A percentile compares a stretch with the other conserved stretches of the same genome.
Conservation (phyloP, 2,113 vertebrate species). For the Anguilla rostrata region DNA sequence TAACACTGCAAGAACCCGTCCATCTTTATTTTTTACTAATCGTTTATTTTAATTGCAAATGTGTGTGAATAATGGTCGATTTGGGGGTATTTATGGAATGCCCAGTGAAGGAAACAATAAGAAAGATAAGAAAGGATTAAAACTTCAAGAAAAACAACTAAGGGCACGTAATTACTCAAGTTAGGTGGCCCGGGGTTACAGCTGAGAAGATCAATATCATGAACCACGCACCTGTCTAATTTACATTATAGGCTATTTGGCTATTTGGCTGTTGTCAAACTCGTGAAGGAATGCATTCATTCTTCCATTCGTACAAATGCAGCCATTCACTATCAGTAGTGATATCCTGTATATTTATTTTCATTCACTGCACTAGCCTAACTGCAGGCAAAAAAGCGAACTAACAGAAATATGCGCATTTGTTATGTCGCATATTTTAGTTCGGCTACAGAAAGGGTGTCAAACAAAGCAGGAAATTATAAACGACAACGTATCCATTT, state of each 20-base stretch:
- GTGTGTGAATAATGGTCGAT: too few relatives aligned
- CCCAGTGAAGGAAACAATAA: not conserved
- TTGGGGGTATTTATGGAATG: not conserved
- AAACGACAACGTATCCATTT: too few relatives aligned
- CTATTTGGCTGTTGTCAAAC: not conserved
- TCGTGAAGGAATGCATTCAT: not conserved
- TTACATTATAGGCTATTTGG: not conserved
- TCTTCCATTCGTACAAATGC: not conserved
- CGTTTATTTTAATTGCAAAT: not conserved
- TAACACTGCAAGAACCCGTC: not conserved
- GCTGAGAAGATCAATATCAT: not conserved
- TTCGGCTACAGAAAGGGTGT: not conserved
- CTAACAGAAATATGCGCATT: too few relatives aligned
- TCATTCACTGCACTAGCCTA: not conserved
- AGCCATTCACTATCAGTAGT: not conserved
- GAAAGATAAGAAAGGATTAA: conserved; percentile 3
- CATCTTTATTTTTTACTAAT: not conserved
- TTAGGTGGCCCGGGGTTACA: not conserved
- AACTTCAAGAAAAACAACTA: not conserved
- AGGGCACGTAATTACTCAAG: not conserved
- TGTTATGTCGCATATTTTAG: too few relatives aligned
- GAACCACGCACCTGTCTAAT: not conserved
- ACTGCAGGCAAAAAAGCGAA: not conserved
- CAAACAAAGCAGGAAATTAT: not conserved
- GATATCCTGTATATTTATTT: not conserved